A percentile compares a stretch with the other conserved stretches of the same genome.
These are phyloP conservation scores for Fukomys damarensis DNA, from an alignment of 2,113 vertebrate genomes.

Conservation along the genomic window DNA sequence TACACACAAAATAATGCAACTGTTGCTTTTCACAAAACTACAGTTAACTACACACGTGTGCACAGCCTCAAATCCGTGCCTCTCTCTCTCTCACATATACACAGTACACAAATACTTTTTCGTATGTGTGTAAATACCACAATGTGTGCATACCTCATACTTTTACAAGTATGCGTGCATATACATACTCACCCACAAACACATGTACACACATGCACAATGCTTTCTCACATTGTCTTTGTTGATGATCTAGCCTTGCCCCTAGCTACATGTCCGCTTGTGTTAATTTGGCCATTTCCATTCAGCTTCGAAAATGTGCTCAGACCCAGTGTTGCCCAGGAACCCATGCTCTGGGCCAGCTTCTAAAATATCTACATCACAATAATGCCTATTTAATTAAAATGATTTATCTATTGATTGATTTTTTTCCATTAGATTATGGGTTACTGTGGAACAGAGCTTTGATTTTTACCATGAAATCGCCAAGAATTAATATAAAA, in stretches of 20 bases:
- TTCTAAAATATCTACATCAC: not conserved
- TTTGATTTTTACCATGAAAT: not conserved
- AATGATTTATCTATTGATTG: not conserved
- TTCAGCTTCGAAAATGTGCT: not conserved
- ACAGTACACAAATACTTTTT: not conserved
- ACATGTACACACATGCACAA: no score
- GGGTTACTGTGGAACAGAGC: not conserved
- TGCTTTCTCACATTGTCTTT: not conserved
- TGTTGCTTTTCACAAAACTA: not conserved
- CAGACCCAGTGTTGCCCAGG: not conserved
- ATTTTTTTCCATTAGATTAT: not conserved
- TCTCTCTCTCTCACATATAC: no score
- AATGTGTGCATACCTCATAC: no score
- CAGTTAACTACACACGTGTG: not conserved
- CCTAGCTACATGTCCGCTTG: not conserved
- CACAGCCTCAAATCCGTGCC: not conserved
- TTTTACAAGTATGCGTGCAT: not conserved
- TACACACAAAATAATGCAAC: not conserved
- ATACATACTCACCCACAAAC: not conserved
- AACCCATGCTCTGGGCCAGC: not conserved
- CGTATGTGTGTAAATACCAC: rapidly evolving
- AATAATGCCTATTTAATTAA: not conserved
- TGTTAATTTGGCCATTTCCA: not conserved
- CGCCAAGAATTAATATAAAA: not conserved
- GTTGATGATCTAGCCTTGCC: not conserved